Base-by-base conservation (phyloP, 2,888 invertebrate genomes). In the Leucophora obtusa region DNA sequence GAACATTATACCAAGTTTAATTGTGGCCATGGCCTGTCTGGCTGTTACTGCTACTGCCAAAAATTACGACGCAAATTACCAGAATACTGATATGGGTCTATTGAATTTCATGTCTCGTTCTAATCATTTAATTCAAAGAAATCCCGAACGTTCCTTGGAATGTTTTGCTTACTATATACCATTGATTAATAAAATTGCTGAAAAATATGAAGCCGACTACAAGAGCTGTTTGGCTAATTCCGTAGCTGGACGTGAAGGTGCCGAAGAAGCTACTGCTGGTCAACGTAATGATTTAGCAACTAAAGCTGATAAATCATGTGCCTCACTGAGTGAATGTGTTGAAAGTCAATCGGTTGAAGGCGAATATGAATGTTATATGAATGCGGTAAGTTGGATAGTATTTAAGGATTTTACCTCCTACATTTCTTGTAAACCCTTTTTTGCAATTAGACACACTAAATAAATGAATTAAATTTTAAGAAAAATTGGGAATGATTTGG, bases 111-210 rank as follows among this genome's bases (percentile, higher is more conserved):
- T 88, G 84, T 72, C 84, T 24, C 72, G 82, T 9, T 82, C 89
- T 0, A 84, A 82, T n/a, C 82, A 72, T 11, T 0, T 79, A 1
- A 70, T 59, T 18, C 69, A 72, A 38, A 50, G 9, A 4, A 75
- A 84, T 72, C 79, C 85, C 0, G 1, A 14, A 8, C 84, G 83
- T 10, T 68, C 85, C 3, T 0, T 84, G 0, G 51, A 15, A 0
- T 88, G 89, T 62, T 84, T 87, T 21, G 56, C 56, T 9, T 82
- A 81, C 24, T 88, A 87, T 58, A 0, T 85, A 4, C 84, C 86
- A 0, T 0, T 66, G 9, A 15, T 87, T 5, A 77, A 78, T 21
- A 35, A 43, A 0, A 38, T 79, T 28, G 11, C 50, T 0, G 60
- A 74, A 0, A 14, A 73, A 0, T 88, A 84, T 47, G 15, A 85